Evolutionary conservation across 2,113 vertebrate genomes (phyloP), one percentile per base, ranked within the genome.

Genomic region (Camarhynchus parvulus): DNA sequence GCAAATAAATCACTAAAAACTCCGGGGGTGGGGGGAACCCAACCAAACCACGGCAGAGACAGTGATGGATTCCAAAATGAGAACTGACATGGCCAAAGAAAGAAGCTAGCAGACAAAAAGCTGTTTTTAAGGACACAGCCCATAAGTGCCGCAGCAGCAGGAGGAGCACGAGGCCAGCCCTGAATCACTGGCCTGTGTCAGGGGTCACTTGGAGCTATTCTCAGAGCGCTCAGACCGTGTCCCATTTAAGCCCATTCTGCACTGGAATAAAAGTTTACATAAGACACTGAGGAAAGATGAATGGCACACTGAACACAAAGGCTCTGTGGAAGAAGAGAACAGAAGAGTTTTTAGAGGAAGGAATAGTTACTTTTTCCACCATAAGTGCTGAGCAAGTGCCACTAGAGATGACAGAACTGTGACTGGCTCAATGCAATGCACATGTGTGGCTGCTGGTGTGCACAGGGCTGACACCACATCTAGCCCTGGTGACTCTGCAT

Each of bases 181-280:
- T 63, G 90, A 96, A 95, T 83, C 79, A 72, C 52, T 95, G 83
- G 92, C 68, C 77, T 88, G 92, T 81, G 2, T 30, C 74, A 94
- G 56, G 86, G 86, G 88, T 86, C 95, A 93, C 58, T 94, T 83
- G 79, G 42, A 96, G 80, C 88, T 89, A 82, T 95, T 96, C 88
- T 86, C 90, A 91, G 73, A 94, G 84, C 19, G 80, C 93, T 90
- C 50, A 89, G 76, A 94, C 80, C 58, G 69, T 96, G 95, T 89
- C 94, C 95, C 94, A 96, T 92, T 96, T 94, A 85, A 95, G 72
- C 21, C 55, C 64, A 23, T 86, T 97, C 59, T 94, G 85, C 64
- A 59, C 79, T 68, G 72, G 42, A 95, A 94, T 90, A 93, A 94
- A 95, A 79, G 87, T 95, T 95, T 97, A 95, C 90, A 85, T 96